Conservation (phyloP, 2,797 vertebrate genomes). For the Spinus olivaceus region DNA sequence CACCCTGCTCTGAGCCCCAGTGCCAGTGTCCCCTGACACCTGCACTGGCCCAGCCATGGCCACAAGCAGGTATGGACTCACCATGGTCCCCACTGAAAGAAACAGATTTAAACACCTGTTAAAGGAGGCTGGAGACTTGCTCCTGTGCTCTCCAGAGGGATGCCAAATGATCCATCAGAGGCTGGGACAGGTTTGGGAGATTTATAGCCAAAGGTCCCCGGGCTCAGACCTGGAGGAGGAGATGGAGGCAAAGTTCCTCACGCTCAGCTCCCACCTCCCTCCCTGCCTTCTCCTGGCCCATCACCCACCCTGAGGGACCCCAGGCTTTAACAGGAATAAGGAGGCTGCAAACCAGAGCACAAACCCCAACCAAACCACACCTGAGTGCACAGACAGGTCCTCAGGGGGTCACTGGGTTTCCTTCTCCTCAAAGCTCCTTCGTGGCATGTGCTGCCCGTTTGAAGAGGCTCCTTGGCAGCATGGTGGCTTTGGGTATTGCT, state of each 20-base stretch:
- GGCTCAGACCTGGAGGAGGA: background rate
- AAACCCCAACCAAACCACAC: background rate
- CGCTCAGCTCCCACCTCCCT: background rate
- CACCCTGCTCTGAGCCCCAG: background rate
- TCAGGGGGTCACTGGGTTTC: background rate
- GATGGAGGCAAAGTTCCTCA: background rate
- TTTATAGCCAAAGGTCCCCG: background rate
- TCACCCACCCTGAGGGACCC: background rate
- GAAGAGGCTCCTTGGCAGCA: background rate
- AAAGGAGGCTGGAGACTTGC: background rate
- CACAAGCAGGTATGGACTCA: background rate
- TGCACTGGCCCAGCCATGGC: background rate
- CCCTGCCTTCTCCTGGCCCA: background rate
- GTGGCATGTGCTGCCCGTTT: rapidly evolving
- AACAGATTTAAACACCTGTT: background rate
- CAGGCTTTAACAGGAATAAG: background rate
- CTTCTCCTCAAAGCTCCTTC: background rate
- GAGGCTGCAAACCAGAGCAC: background rate
- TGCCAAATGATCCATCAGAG: background rate
- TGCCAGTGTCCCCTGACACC: background rate
- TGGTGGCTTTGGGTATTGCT: background rate
- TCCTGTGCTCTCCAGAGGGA: background rate
- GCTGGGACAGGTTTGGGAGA: background rate
- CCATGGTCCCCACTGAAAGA: background rate
- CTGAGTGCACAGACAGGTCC: rapidly evolving